A percentile compares a stretch with the other conserved stretches of the same genome.
These are phyloP conservation scores for Scaptomyza polygonia DNA, from an alignment of 2,888 invertebrate genomes.

Conservation along the genomic window DNA sequence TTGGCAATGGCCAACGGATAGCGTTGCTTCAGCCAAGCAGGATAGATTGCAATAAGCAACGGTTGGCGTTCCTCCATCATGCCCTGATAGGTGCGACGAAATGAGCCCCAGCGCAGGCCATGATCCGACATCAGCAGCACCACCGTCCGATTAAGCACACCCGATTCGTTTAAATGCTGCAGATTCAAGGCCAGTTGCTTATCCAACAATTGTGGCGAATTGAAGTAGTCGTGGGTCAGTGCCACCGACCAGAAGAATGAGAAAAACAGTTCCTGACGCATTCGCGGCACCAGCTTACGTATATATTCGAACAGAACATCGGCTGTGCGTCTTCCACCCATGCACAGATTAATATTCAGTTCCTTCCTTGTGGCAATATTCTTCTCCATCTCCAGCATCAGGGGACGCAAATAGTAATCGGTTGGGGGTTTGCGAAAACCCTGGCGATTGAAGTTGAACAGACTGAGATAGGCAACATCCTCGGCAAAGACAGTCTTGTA, in stretches of 20 bases:
- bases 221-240: slow-evolving; percentile 93
- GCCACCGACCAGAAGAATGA: slow-evolving; percentile 94
- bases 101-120: slow-evolving; percentile 94
- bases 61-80: slow-evolving; percentile 95
- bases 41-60: slow-evolving; percentile 90
- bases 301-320: slow-evolving; percentile 90
- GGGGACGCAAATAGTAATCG: slow-evolving; percentile 92
- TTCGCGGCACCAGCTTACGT: slow-evolving; percentile 86
- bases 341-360: slow-evolving; percentile 76
- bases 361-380: slow-evolving; percentile 87
- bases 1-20: slow-evolving; percentile 88
- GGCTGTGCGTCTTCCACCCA: slow-evolving; percentile 86
- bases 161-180: slow-evolving; percentile 86
- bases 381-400: slow-evolving; percentile 88
- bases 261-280: slow-evolving; percentile 88
- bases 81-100: slow-evolving; percentile 92
- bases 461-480: slow-evolving; percentile 91
- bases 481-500: slow-evolving; percentile 93
- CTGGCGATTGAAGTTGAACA: slow-evolving; percentile 91
- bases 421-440: slow-evolving; percentile 93
- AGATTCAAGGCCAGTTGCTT: slow-evolving; percentile 76
- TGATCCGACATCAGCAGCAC: slow-evolving; percentile 93
- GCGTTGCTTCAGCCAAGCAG: slow-evolving; percentile 88
- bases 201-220: slow-evolving; percentile 91
- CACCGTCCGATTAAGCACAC: slow-evolving; percentile 84